A percentile compares a stretch with the other conserved stretches of the same genome.
Conservation (phyloP, 2,888 invertebrate genomes). For the Keiferia lycopersicella region DNA sequence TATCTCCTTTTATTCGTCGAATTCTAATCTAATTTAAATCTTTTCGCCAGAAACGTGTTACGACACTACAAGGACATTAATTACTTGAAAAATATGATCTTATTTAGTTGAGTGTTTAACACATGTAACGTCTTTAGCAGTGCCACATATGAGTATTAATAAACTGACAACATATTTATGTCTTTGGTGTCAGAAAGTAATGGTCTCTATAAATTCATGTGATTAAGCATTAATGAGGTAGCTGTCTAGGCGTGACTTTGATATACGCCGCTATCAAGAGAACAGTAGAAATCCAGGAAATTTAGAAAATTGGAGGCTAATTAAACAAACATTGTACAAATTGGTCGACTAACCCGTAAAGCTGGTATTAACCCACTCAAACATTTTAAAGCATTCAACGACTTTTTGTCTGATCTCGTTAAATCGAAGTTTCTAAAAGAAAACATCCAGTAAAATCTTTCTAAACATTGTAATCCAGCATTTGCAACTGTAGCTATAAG, state of each 20-base stretch:
- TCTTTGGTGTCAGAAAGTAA: constrained; percentile 56
- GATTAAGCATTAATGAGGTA: constrained; percentile 47
- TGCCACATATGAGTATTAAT: constrained; percentile 60
- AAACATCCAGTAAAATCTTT: constrained; percentile 38
- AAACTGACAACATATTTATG: constrained; percentile 71
- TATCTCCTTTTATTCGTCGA: constrained; percentile 5
- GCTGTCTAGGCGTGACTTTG: constrained; percentile 30
- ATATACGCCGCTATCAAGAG: constrained; percentile 14
- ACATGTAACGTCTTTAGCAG: constrained; percentile 57
- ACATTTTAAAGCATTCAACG: constrained; percentile 54
- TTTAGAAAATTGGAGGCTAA: constrained; percentile 22
- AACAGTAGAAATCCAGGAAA: constrained; percentile 29
- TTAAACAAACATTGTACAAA: constrained; percentile 42
- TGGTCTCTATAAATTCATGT: constrained; percentile 62
- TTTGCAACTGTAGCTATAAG: constrained; percentile 42
- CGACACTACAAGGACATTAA: constrained; percentile 21
- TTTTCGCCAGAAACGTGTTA: constrained; percentile 1
- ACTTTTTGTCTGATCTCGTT: constrained; percentile 65
- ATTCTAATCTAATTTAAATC: constrained; percentile 25
- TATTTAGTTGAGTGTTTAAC: constrained; percentile 34
- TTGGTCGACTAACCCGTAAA: constrained; percentile 58
- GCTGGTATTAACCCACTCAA: constrained; percentile 56
- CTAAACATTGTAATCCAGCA: constrained; percentile 36
- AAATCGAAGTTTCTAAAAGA: constrained; percentile 52
- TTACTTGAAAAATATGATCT: constrained; percentile 26